A percentile compares a stretch with the other conserved stretches of the same genome.
phyloP scores from a whole-genome alignment of 2,113 vertebrate species.

The Anser brachyrhynchus region DNA sequence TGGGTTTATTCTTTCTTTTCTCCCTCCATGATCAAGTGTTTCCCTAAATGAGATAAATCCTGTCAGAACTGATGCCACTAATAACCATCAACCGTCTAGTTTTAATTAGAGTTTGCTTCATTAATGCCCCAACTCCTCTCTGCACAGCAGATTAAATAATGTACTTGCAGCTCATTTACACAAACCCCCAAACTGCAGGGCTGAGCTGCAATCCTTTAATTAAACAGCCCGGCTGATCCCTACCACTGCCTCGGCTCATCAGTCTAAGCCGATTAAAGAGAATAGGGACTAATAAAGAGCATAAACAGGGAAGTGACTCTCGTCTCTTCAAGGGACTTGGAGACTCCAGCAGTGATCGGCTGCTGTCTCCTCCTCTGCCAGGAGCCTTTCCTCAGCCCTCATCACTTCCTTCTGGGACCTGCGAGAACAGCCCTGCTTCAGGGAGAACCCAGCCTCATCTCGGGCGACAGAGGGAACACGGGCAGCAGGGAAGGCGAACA shows the following conservation, averaged over 20 bases:
- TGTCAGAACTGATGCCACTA: conserved; percentile 72
- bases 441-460: background rate
- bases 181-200: conserved; percentile 40
- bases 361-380: background rate
- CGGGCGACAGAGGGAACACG: background rate
- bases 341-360: background rate
- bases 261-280: conserved; percentile 67
- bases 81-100: conserved; percentile 72
- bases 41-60: conserved; percentile 62
- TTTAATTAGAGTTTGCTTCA: conserved; percentile 79
- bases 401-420: background rate
- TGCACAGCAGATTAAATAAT: conserved; percentile 67
- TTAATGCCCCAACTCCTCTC: conserved; percentile 70
- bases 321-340: conserved; percentile 46
- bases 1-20: background rate
- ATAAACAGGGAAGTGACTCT: conserved; percentile 64
- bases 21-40: conserved; percentile 28
- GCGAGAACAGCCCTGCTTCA: background rate
- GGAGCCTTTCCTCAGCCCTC: background rate
- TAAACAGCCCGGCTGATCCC: conserved; percentile 70
- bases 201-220: conserved; percentile 69
- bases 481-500: background rate
- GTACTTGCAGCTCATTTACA: conserved; percentile 60
- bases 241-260: conserved; percentile 36
- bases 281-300: conserved; percentile 64